Base-by-base conservation (phyloP, 92 coral and sea anemone genomes). In the Epizoanthus stellaris region DNA sequence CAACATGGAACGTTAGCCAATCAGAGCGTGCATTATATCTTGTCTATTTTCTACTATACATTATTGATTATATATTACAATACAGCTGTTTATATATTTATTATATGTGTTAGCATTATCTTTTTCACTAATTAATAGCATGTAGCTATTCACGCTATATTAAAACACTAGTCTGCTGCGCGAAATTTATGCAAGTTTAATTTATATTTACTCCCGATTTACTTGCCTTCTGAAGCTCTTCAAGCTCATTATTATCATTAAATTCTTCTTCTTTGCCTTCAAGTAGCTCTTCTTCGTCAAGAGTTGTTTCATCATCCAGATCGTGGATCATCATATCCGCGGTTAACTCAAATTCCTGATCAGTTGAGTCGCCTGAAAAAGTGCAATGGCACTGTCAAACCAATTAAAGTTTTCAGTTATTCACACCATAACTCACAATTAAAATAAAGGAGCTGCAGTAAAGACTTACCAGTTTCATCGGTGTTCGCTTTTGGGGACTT, bases 291-390 rank as follows among this genome's bases (percentile, higher is more conserved):
- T 97, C 99, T 80, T 97, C 99, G 5, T 97, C 99, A 90, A 97
- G 85, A 6, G 99, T 97, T 1, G 99, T 91, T 86, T 97, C 99
- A 72, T 97, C 99, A 77, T 97, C 99, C 69, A 94, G 85, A 72
- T 94, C 99, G 74, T 97, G 98, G 9, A 90, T 95, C 97, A 91
- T 91, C 94, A 94, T 93, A 58, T 95, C 98, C 11, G 98, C 94
- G 1, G 96, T 93, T 52, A 94, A 80, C 42, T 94, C 99, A 84
- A 92, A 97, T 73, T 97, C 99, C 87, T 95, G 98, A 60, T 97
- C 97, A 62, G 92, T 92, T 34, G 94, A 92, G 70, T 91, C 98
- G 23, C 94, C 97, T 94, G 70, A 67, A 45, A 59, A 53, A 17
- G 25, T 49, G 19, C 45, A 61, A 40, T 21, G 67, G n/a, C 30